phyloP scores from a whole-genome alignment of 2,888 invertebrate genomes.

The Meiosimyza platycephala region DNA sequence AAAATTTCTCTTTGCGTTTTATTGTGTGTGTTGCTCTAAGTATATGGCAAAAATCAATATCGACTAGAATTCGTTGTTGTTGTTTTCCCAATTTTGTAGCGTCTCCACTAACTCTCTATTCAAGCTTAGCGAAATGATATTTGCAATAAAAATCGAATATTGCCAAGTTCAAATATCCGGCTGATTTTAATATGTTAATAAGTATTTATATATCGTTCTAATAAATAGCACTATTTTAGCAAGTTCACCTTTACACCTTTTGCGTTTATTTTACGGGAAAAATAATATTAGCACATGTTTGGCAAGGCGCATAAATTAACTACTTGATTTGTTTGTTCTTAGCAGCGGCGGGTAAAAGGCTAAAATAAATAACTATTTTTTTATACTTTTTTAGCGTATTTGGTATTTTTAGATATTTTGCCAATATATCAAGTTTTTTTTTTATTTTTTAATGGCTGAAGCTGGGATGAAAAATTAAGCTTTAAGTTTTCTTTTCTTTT shows the following conservation, averaged over 20 bases:
- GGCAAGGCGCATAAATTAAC: slow-evolving; percentile 10
- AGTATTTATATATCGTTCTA: too few relatives aligned
- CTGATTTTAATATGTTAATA: too few relatives aligned
- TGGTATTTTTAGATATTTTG: background rate
- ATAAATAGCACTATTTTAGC: too few relatives aligned
- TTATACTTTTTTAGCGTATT: slow-evolving; percentile 32
- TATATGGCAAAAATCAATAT: slow-evolving; percentile 23
- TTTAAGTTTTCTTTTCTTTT: slow-evolving; percentile 33
- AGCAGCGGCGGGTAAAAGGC: slow-evolving; percentile 20
- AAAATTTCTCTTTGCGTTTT: background rate
- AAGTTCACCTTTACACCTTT: too few relatives aligned
- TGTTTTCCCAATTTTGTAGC: background rate
- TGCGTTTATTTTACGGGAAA: too few relatives aligned
- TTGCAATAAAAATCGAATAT: too few relatives aligned
- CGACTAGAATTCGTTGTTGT: slow-evolving; percentile 36
- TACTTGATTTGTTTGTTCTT: slow-evolving; percentile 5
- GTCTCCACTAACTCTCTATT: too few relatives aligned
- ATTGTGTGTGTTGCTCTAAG: background rate
- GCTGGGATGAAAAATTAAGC: slow-evolving; percentile 45
- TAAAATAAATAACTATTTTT: slow-evolving; percentile 21
- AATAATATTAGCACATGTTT: background rate
- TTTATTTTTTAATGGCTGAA: slow-evolving; percentile 44
- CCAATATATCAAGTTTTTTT: slow-evolving; percentile 26
- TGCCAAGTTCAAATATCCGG: too few relatives aligned
- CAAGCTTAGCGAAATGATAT: too few relatives aligned